phyloP scores from a whole-genome alignment of 2,797 vertebrate species.

The Pseudomugil gertrudae region DNA sequence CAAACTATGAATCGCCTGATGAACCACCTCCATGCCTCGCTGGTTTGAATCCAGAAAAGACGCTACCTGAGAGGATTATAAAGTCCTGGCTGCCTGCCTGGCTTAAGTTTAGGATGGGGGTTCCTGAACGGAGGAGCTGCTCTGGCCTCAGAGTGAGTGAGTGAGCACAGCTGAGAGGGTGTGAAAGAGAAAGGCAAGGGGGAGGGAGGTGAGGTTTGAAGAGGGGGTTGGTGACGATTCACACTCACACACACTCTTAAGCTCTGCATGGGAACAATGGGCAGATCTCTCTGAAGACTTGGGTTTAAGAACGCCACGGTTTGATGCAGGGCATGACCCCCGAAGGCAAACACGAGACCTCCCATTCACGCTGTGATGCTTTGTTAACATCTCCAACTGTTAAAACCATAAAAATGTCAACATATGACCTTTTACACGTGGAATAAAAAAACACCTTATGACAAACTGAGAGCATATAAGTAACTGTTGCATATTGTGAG shows the following conservation, averaged over 20 bases:
- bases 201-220: conserved; percentile 63
- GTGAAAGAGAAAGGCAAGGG: conserved; percentile 74
- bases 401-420: conserved; percentile 13
- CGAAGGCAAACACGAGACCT: conserved; percentile 62
- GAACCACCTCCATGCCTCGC: conserved; percentile 78
- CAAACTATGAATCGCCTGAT: conserved; percentile 57
- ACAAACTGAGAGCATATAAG: background rate
- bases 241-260: conserved; percentile 36
- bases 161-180: conserved; percentile 83
- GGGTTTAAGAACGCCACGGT: conserved; percentile 51
- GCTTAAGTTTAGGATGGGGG: conserved; percentile 66
- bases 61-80: conserved; percentile 35
- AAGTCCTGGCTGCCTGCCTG: conserved; percentile 42
- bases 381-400: conserved; percentile 36
- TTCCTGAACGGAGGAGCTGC: conserved; percentile 66
- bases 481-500: background rate
- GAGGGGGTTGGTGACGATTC: conserved; percentile 65
- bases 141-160: conserved; percentile 79
- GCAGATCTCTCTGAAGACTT: conserved; percentile 58
- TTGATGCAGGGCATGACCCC: conserved; percentile 65
- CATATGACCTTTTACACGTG: conserved; percentile 19
- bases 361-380: conserved; percentile 53
- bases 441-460: background rate
- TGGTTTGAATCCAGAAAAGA: conserved; percentile 40
- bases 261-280: conserved; percentile 78